Evolutionary conservation across 2,888 invertebrate species (phyloP).

Genomic region (Ommatoiulus sabulosus): DNA sequence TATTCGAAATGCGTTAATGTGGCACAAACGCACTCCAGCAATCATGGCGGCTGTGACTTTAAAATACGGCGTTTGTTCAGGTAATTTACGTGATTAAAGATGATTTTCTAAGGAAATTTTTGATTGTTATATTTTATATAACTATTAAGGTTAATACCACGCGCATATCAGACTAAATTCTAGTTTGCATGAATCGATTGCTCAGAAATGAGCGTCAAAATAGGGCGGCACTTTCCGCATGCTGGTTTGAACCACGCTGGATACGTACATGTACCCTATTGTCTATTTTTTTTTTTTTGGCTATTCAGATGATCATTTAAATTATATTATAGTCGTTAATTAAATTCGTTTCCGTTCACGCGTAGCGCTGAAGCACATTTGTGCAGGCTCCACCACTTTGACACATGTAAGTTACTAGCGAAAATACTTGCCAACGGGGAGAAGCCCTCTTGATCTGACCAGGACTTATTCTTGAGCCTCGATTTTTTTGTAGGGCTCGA

Average conservation of each 20-base stretch:
- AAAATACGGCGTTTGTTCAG: neutral
- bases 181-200: neutral
- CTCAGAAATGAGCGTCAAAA: neutral
- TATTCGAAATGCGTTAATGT: too few relatives aligned
- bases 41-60: slow-evolving; percentile 1
- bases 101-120: neutral
- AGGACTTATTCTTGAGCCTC: neutral
- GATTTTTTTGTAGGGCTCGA: neutral
- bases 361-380: neutral
- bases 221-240: neutral
- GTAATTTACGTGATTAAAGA: neutral
- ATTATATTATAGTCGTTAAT: neutral
- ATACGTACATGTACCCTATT: too few relatives aligned
- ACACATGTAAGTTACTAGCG: neutral
- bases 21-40: too few relatives aligned
- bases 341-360: neutral
- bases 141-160: neutral
- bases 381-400: neutral
- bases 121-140: neutral
- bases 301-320: neutral
- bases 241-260: neutral
- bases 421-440: neutral
- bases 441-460: neutral
- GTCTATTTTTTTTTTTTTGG: neutral
- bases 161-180: neutral